phyloP scores from a whole-genome alignment of 2,113 vertebrate genomes.

The Hassar affinis region DNA sequence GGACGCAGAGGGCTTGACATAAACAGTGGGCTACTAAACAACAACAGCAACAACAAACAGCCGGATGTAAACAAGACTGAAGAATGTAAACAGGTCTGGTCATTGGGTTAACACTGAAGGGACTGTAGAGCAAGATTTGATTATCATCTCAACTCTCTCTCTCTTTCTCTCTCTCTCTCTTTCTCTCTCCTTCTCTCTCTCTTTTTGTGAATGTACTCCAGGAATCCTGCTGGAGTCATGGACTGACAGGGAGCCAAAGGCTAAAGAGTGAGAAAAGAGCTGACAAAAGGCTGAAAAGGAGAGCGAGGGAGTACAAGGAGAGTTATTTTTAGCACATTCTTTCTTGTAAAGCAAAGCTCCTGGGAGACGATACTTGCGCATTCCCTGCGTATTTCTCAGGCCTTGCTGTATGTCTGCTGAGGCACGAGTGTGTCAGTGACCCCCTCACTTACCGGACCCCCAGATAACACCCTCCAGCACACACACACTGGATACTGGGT shows the following conservation, averaged over 20 bases:
- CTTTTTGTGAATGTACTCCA: slow-evolving; percentile 32
- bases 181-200: slow-evolving; percentile 6
- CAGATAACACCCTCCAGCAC: slow-evolving; percentile 4
- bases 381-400: slow-evolving; percentile 59
- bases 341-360: slow-evolving; percentile 62
- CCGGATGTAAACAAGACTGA: slow-evolving; percentile 51
- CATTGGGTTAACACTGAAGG: slow-evolving; percentile 7
- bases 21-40: slow-evolving; percentile 49
- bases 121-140: slow-evolving; percentile 17
- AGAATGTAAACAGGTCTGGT: slow-evolving; percentile 55
- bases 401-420: slow-evolving; percentile 43
- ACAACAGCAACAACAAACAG: slow-evolving; percentile 48
- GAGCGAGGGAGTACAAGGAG: slow-evolving; percentile 11
- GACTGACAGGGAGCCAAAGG: slow-evolving; percentile 18
- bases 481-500: slow-evolving; percentile 23
- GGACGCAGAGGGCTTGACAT: slow-evolving; percentile 41
- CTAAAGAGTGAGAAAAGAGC: slow-evolving; percentile 24
- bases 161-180: slow-evolving; percentile 17
- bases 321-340: slow-evolving; percentile 70
- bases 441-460: slow-evolving; percentile 33
- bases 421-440: slow-evolving; percentile 31
- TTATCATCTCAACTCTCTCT: slow-evolving; percentile 26
- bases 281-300: slow-evolving; percentile 23
- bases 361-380: slow-evolving; percentile 59
- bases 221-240: slow-evolving; percentile 27